A percentile compares a stretch with the other conserved stretches of the same genome.
Evolutionary conservation across 1,140 invertebrate species (phyloP).

Genomic region (Drosophila littoralis): DNA sequence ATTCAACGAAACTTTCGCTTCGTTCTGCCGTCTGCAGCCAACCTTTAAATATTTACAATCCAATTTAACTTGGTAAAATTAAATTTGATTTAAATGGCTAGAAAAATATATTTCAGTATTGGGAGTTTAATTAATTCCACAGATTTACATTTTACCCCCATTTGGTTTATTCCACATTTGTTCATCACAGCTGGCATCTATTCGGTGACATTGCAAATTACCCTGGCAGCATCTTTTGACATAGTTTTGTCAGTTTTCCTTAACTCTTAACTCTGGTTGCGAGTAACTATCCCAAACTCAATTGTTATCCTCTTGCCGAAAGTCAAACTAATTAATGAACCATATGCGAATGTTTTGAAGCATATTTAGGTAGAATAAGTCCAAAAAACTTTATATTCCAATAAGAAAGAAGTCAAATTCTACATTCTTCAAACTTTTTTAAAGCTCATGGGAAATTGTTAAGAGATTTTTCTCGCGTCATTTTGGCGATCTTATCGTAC

Average conservation of each 20-base stretch:
- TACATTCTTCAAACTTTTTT: too few species aligned
- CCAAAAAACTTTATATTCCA: slow-evolving; percentile 57
- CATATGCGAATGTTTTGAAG: slow-evolving; percentile 42
- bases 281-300: slow-evolving; percentile 26
- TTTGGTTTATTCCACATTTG: slow-evolving; percentile 2
- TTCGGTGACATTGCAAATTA: slow-evolving; percentile 21
- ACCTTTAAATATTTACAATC: slow-evolving; percentile 12
- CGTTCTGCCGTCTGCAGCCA: too few species aligned
- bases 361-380: background rate
- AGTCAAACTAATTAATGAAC: slow-evolving; percentile 66
- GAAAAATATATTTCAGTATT: slow-evolving; percentile 32
- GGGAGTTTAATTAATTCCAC: background rate
- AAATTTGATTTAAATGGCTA: slow-evolving; percentile 14
- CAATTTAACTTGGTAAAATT: slow-evolving; percentile 13
- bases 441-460: too few species aligned
- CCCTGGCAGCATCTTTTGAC: slow-evolving; percentile 7
- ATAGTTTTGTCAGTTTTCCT: slow-evolving; percentile 69
- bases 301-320: slow-evolving; percentile 39
- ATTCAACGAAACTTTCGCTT: background rate
- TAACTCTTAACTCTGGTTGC: slow-evolving; percentile 28
- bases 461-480: too few species aligned
- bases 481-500: too few species aligned
- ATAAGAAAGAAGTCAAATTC: slow-evolving; percentile 51
- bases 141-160: background rate
- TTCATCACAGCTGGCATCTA: slow-evolving; percentile 23